Percentiles rank a stretch among this genome's conserved stretches.
Conservation (phyloP, 2,888 invertebrate genomes). For the Trissonchulus sp. region DNA sequence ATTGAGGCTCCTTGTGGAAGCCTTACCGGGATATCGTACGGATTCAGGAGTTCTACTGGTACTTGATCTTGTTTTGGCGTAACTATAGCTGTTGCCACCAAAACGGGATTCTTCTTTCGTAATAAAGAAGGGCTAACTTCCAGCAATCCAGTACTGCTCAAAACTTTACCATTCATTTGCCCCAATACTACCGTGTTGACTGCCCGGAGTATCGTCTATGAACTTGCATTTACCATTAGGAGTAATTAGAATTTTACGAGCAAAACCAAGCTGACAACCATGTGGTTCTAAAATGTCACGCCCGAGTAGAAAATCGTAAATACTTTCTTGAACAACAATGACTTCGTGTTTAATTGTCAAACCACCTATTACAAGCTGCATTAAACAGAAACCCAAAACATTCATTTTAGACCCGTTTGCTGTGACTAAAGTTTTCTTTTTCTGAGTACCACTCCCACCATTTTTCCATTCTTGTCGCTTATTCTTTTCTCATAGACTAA, state of each 20-base stretch:
- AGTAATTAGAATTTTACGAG: not conserved
- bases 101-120: not conserved
- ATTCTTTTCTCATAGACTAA: not conserved
- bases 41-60: not conserved
- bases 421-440: not conserved
- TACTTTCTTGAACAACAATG: not conserved
- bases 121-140: no score
- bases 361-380: not conserved
- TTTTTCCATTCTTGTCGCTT: not conserved
- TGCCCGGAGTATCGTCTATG: not conserved
- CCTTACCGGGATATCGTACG: not conserved
- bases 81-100: not conserved
- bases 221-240: not conserved
- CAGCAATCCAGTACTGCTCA: no score
- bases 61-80: not conserved
- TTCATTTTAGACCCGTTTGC: not conserved
- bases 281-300: not conserved
- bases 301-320: not conserved
- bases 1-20: not conserved
- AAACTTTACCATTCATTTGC: no score
- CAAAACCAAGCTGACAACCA: not conserved
- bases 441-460: not conserved
- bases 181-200: no score
- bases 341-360: not conserved
- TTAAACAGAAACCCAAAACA: not conserved